A percentile compares a stretch with the other conserved stretches of the same genome.
Evolutionary conservation across 2,113 vertebrate genomes (phyloP).

Genomic region (Gymnogyps californianus): DNA sequence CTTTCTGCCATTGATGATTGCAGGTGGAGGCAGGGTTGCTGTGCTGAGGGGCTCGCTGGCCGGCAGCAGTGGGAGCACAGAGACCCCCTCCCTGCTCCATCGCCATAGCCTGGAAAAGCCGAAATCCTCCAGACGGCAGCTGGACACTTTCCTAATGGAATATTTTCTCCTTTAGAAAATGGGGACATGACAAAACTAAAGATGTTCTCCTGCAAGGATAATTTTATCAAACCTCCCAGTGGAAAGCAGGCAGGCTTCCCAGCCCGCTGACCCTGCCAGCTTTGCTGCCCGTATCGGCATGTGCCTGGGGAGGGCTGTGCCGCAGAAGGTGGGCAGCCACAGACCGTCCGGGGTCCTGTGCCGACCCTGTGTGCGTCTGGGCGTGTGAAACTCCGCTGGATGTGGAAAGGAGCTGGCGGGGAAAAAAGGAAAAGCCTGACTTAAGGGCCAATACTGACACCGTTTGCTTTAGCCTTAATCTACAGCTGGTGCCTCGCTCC

Average conservation of each 20-base stretch:
- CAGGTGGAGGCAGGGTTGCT: not conserved
- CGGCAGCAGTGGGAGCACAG: not conserved
- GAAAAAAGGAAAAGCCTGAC: not conserved
- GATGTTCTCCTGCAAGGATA: not conserved
- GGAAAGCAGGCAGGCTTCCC: not conserved
- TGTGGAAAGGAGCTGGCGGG: not conserved
- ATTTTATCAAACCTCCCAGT: not conserved
- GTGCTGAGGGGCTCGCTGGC: not conserved
- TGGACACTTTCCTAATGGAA: not conserved
- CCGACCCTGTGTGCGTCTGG: fast-evolving
- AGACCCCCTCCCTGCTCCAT: not conserved
- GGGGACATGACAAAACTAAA: not conserved
- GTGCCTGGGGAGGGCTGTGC: not conserved
- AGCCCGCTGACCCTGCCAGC: not conserved
- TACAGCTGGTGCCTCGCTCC: fast-evolving
- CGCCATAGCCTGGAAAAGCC: not conserved
- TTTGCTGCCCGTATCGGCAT: fast-evolving
- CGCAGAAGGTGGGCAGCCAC: fast-evolving
- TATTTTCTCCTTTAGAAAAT: not conserved
- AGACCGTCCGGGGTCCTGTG: not conserved
- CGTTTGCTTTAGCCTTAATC: not conserved
- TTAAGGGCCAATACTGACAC: not conserved
- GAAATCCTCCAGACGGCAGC: not conserved
- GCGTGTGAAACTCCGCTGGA: fast-evolving
- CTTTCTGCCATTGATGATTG: fast-evolving